These are phyloP conservation scores for Plodia interpunctella DNA, from an alignment of 1,140 invertebrate species.

Conservation along the genomic window DNA sequence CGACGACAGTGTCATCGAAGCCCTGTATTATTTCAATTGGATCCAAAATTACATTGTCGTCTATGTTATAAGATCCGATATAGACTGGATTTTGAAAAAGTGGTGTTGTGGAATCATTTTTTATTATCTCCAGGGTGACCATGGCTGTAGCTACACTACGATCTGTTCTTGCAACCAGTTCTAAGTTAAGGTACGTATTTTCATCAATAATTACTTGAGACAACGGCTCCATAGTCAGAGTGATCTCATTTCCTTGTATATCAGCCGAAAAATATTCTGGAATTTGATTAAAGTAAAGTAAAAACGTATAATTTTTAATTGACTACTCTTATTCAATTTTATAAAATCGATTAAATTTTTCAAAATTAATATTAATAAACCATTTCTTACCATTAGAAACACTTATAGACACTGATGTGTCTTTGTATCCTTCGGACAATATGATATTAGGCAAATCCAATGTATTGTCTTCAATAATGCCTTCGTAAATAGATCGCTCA, in stretches of 20 bases:
- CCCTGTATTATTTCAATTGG: constrained; percentile 15
- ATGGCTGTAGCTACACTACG: constrained; percentile 3
- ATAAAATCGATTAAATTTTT: too few relatives aligned
- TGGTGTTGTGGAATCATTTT: constrained; percentile 14
- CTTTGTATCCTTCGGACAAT: constrained; percentile 6
- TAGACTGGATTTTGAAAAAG: constrained; percentile 12
- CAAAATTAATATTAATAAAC: neutral
- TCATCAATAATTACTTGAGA: neutral
- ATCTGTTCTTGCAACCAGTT: constrained; percentile 11
- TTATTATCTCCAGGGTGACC: constrained; percentile 15
- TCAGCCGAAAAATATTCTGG: constrained; percentile 3
- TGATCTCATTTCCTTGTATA: constrained; percentile 13
- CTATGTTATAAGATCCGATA: constrained; percentile 1
- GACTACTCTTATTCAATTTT: neutral
- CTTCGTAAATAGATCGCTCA: constrained; percentile 7
- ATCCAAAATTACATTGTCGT: neutral
- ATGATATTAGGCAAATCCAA: neutral
- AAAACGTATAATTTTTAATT: neutral
- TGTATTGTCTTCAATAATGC: constrained; percentile 8
- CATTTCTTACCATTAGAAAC: constrained; percentile 6
- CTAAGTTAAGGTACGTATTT: constrained; percentile 13
- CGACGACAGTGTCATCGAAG: constrained; percentile 4
- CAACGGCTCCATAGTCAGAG: constrained; percentile 8
- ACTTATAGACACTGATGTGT: neutral
- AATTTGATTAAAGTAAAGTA: too few relatives aligned